Evolutionary conservation across 2,888 invertebrate genomes (phyloP).

Genomic region (Bugula neritina): DNA sequence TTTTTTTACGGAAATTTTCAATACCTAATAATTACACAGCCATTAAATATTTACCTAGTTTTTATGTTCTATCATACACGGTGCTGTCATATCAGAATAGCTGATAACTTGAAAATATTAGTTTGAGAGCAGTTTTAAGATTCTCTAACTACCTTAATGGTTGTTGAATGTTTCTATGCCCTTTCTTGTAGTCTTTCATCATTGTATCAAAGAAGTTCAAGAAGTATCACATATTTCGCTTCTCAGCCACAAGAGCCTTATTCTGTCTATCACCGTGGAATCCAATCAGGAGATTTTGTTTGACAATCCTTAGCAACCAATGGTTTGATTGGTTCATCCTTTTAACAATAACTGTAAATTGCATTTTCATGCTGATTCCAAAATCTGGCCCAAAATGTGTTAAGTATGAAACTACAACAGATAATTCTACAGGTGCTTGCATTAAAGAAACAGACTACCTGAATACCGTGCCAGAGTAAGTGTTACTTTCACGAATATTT

Average conservation of each 20-base stretch:
- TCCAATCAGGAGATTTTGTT: slow-evolving; percentile 73
- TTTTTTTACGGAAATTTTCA: too few relatives aligned
- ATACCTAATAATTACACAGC: too few relatives aligned
- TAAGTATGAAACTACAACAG: background rate
- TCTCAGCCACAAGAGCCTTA: slow-evolving; percentile 84
- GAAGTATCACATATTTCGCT: slow-evolving; percentile 91
- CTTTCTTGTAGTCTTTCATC: slow-evolving; percentile 77
- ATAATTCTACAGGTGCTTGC: background rate
- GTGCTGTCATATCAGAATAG: too few relatives aligned
- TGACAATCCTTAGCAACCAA: slow-evolving; percentile 89
- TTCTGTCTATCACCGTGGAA: slow-evolving; percentile 92
- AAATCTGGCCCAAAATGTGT: background rate
- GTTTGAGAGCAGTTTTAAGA: too few relatives aligned
- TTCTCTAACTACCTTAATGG: too few relatives aligned
- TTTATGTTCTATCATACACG: too few relatives aligned
- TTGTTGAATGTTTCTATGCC: too few relatives aligned
- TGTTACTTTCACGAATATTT: background rate
- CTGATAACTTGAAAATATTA: too few relatives aligned
- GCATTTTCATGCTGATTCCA: slow-evolving; percentile 79
- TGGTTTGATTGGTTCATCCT: slow-evolving; percentile 94
- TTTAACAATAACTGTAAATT: slow-evolving; percentile 91
- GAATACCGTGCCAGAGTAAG: slow-evolving; percentile 59
- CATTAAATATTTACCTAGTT: too few relatives aligned
- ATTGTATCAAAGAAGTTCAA: slow-evolving; percentile 89
- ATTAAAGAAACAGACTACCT: slow-evolving; percentile 62